Conservation (phyloP, 1,140 invertebrate genomes). For the Sarcophaga bullata region DNA sequence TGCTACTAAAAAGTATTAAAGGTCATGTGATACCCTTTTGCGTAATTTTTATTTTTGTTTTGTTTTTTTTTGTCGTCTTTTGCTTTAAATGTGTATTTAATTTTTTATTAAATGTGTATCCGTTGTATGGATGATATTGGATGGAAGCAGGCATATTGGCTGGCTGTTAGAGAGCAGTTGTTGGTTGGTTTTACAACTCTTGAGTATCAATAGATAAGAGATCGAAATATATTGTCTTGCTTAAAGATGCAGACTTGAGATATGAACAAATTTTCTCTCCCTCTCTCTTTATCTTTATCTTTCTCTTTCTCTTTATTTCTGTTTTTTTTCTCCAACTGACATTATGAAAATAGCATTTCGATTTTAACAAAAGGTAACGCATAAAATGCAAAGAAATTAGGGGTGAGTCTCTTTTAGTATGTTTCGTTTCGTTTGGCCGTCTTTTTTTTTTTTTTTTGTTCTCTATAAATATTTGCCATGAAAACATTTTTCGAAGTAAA, state of each 20-base stretch:
- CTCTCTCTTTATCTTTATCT: not conserved
- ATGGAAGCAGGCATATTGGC: not conserved
- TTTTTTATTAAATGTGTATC: not conserved
- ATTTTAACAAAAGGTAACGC: not conserved
- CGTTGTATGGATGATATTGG: not conserved
- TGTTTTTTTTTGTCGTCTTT: not conserved
- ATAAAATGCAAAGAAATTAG: not conserved
- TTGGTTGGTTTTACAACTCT: too few species aligned
- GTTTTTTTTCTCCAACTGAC: not conserved
- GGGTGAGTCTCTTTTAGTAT: not conserved
- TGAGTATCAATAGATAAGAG: conserved; percentile 34
- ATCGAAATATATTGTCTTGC: conserved; percentile 17
- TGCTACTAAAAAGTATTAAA: conserved; percentile 6
- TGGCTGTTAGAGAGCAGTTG: not conserved
- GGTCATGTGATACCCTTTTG: conserved; percentile 15
- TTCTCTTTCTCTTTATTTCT: not conserved
- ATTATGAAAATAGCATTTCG: not conserved
- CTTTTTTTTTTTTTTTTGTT: too few species aligned
- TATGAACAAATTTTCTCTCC: not conserved
- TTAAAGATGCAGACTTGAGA: conserved; percentile 39
- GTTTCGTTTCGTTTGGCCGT: too few species aligned
- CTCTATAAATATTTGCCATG: too few species aligned
- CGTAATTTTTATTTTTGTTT: not conserved
- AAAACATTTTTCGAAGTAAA: too few species aligned
- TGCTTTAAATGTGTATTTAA: not conserved